Evolutionary conservation across 2,113 vertebrate species (phyloP).

Genomic region (Ptilorrhoa leucosticta): DNA sequence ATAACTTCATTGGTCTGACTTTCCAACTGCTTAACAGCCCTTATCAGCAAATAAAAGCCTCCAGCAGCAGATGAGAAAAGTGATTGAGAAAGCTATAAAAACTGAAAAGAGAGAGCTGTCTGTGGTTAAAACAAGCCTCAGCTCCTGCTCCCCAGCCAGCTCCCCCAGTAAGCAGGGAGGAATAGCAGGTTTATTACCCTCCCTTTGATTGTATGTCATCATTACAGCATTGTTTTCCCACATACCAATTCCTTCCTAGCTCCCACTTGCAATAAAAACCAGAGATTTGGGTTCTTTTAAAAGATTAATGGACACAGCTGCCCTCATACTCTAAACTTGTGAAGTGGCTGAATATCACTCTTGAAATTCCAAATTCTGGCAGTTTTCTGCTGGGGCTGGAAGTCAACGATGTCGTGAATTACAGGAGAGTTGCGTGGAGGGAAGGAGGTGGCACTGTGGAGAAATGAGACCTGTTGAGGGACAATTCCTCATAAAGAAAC

Average conservation of each 20-base stretch:
- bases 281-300: slow-evolving; percentile 28
- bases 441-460: not conserved
- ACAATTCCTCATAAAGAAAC: not conserved
- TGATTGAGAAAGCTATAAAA: slow-evolving; percentile 67
- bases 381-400: not conserved
- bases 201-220: slow-evolving; percentile 58
- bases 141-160: slow-evolving; percentile 28
- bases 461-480: not conserved
- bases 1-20: slow-evolving; percentile 42
- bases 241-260: slow-evolving; percentile 28
- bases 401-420: not conserved
- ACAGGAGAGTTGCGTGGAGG: not conserved
- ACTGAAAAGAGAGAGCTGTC: slow-evolving; percentile 11
- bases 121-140: slow-evolving; percentile 54
- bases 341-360: not conserved
- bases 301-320: slow-evolving; percentile 46
- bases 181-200: slow-evolving; percentile 49
- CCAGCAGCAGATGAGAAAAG: slow-evolving; percentile 41
- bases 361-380: not conserved
- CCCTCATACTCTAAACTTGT: not conserved
- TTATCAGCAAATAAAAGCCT: slow-evolving; percentile 68
- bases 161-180: slow-evolving; percentile 46
- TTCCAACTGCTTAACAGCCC: slow-evolving; percentile 50
- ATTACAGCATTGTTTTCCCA: slow-evolving; percentile 61
- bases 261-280: slow-evolving; percentile 43